Base-by-base conservation (phyloP, 2,113 vertebrate genomes). In the Myrmophylax atrothorax region DNA sequence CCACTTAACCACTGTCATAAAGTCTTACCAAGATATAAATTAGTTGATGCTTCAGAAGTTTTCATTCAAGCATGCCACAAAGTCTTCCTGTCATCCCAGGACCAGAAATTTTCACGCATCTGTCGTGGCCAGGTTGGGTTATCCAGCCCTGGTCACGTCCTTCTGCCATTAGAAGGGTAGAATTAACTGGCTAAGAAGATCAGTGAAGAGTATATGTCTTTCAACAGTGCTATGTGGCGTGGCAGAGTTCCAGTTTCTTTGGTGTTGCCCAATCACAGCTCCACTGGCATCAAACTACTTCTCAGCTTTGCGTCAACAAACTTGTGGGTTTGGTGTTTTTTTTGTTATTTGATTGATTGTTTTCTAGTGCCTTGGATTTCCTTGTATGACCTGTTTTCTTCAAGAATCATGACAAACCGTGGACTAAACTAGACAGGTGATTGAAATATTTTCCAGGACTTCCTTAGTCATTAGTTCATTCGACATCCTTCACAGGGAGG, bases 291-390 rank as follows among this genome's bases (percentile, higher is more conserved):
- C 25, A 35, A 74, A 22, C 47, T 84, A 18, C n/a, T 83, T 78
- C 28, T 25, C 59, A 31, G 40, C 28, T 78, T 83, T 82, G 35
- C 14, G n/a, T 59, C 6, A 14, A 26, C 31, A 62, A 53, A 35
- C 46, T 37, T 77, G 26, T 6, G 9, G 28, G 1, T 0, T 28
- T 37, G 9, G 28, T 1, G 0, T 28, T 37, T 25, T 25, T 35
- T 15, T 29, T 6, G 9, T 37, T 76, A 26, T 24, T 63, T 17
- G 1, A 14, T 42, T 69, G 18, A 28, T 79, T 53, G 23, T 44
- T 91, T 68, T 68, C 49, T 79, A 35, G 40, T 26, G 22, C 22
- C 60, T 62, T 33, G 40, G 1, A 37, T 79, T 91, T 84, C 60
- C 49, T 84, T 58, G 26, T 47, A 38, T 37, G 42, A 69, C 53